Base-by-base conservation (phyloP, 2,888 invertebrate species). In the Phragmatobia fuliginosa region DNA sequence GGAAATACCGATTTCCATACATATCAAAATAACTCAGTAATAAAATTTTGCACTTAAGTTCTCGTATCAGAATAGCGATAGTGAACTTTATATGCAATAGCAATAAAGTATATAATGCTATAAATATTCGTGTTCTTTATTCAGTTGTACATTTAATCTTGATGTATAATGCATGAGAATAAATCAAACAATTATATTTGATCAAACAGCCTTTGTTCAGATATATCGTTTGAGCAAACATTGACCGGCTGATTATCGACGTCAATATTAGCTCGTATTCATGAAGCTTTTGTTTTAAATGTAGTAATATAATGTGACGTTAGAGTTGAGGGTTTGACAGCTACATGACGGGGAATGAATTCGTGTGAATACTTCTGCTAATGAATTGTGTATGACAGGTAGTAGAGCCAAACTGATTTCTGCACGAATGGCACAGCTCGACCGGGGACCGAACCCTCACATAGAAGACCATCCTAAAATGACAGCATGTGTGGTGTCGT, bases 111-210 rank as follows among this genome's bases (percentile, higher is more conserved):
- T 16, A 14, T 14, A 56, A 28, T 56, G 7, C 56, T 56, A 28
- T 56, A 85, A 81, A 81, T 66, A 77, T 82, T 82, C 87, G 85
- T 56, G 6, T 28, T 28, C 5, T 16, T 56, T 28, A 56, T 25
- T 56, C 28, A 56, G 56, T 16, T 56, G 28, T 16, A 56, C 7
- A 56, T 56, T 56, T 28, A 28, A 28, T 56, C 1, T 56, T 56
- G 25, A 56, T 56, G 28, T 28, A 28, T 56, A 56, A 56, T 56
- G 28, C 28, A 56, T 56, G 56, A 56, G 28, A 28, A 28, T 28
- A 56, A 56, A 56, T 56, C 56, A 56, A 56, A 79, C 80, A 76
- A 77, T 80, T 83, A 82, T 79, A 83, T 80, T 82, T 81, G 56
- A 56, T 77, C 74, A 77, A 74, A 80, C 82, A 70, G 66, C 71